Percentiles rank a stretch among this genome's conserved stretches.
Conservation (phyloP, 2,888 invertebrate genomes). For the Branchipolynoe longqiensis region DNA sequence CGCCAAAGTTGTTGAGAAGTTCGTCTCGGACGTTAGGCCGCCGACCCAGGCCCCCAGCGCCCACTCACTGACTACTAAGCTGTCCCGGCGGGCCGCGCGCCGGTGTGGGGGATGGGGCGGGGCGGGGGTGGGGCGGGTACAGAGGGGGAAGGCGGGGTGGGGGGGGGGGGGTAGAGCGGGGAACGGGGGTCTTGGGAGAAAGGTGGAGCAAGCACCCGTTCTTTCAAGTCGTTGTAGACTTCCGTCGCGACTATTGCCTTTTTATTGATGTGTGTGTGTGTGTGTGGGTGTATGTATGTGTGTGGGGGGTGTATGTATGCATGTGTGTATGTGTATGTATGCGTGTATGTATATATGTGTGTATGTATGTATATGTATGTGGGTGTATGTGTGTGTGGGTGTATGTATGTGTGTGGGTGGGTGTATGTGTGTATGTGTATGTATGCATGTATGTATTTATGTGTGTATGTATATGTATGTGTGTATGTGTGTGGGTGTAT, state of each 20-base stretch:
- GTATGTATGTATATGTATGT: too few relatives aligned
- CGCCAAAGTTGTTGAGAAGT: constrained; percentile 1
- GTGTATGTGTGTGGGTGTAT: too few relatives aligned
- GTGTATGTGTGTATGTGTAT: too few relatives aligned
- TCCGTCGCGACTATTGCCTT: too few relatives aligned
- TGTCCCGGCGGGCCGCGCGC: background rate
- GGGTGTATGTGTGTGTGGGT: too few relatives aligned
- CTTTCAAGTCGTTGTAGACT: too few relatives aligned
- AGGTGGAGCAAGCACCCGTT: background rate
- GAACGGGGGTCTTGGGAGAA: background rate
- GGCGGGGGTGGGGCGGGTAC: constrained; percentile 17
- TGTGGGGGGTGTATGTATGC: constrained; percentile 14
- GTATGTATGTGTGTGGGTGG: too few relatives aligned
- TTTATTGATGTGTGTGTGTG: too few relatives aligned
- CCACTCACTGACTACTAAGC: background rate
- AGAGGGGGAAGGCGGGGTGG: constrained; percentile 18
- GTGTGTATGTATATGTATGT: too few relatives aligned
- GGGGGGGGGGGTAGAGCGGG: constrained; percentile 18
- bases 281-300: background rate
- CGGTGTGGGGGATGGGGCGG: background rate
- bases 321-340: too few relatives aligned
- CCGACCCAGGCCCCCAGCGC: background rate
- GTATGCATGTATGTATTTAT: too few relatives aligned
- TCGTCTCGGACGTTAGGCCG: background rate
- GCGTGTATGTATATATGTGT: too few relatives aligned